Percentiles rank a stretch among this genome's conserved stretches.
phyloP scores from a whole-genome alignment of 2,888 invertebrate genomes.

The Eristalinus aeneus region DNA sequence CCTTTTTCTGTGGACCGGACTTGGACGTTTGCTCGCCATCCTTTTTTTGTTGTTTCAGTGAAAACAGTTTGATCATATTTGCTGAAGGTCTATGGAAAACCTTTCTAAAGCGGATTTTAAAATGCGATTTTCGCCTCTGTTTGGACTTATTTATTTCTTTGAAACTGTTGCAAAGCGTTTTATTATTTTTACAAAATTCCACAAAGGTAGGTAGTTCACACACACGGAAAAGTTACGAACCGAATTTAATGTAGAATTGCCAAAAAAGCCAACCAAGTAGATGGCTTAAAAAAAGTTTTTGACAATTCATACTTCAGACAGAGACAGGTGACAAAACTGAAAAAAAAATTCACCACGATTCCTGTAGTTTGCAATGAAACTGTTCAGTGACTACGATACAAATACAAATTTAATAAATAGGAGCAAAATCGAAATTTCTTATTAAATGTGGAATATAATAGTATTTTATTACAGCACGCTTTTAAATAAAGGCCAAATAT shows the following conservation, averaged over 20 bases:
- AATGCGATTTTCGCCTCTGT: constrained; percentile 8
- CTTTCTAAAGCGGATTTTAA: constrained; percentile 26
- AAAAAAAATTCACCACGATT: neutral
- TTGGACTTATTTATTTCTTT: constrained; percentile 45
- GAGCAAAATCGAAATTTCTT: too few relatives aligned
- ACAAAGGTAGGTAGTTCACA: constrained; percentile 50
- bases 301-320: constrained; percentile 43
- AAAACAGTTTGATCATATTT: constrained; percentile 98
- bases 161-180: constrained; percentile 14
- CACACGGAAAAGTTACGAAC: constrained; percentile 45
- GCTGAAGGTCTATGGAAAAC: constrained; percentile 27
- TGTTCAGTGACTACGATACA: neutral
- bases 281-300: constrained; percentile 51
- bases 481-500: too few relatives aligned
- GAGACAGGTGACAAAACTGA: constrained; percentile 7
- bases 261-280: constrained; percentile 62
- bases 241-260: constrained; percentile 61
- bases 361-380: neutral
- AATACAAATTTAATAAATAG: too few relatives aligned
- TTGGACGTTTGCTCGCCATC: constrained; percentile 93
- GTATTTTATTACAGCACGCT: too few relatives aligned
- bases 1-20: constrained; percentile 91
- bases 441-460: too few relatives aligned
- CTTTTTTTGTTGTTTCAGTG: constrained; percentile 98
- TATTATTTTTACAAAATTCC: constrained; percentile 37